Evolutionary conservation across 2,888 invertebrate species (phyloP).

Genomic region (Gnatocerus cornutus): DNA sequence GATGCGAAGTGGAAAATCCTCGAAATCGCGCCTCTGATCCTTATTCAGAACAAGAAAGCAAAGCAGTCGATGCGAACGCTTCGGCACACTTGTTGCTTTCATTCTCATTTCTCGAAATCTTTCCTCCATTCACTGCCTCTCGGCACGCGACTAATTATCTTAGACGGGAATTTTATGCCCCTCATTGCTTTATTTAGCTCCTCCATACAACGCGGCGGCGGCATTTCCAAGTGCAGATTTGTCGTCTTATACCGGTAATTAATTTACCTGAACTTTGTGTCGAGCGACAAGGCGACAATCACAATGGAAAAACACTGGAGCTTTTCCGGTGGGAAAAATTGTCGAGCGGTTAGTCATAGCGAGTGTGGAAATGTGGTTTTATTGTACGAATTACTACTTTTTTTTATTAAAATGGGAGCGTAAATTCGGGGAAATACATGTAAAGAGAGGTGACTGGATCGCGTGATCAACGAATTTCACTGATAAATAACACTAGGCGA

Average conservation of each 20-base stretch:
- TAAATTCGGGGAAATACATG: no score
- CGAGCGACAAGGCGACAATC: background rate
- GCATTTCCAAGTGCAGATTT: conserved; percentile 21
- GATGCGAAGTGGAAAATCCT: conserved; percentile 51
- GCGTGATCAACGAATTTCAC: no score
- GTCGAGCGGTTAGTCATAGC: no score
- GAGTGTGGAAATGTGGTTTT: no score
- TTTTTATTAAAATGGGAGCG: no score
- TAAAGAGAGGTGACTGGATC: no score
- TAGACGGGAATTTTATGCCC: conserved; percentile 56
- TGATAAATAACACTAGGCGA: no score
- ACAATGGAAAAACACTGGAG: no score
- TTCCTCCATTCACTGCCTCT: conserved; percentile 58
- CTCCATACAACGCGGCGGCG: conserved; percentile 24
- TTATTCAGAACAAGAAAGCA: conserved; percentile 47
- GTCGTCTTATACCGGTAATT: conserved; percentile 14
- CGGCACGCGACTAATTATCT: conserved; percentile 64
- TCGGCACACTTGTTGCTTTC: conserved; percentile 62
- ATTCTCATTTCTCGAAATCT: conserved; percentile 57
- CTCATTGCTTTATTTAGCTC: conserved; percentile 55
- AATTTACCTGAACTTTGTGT: conserved; percentile 17
- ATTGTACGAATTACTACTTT: no score
- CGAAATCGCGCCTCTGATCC: conserved; percentile 51
- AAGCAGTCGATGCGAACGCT: conserved; percentile 49
- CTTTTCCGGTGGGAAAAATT: no score